Conservation (phyloP, 2,113 vertebrate species). For the Carollia perspicillata region DNA sequence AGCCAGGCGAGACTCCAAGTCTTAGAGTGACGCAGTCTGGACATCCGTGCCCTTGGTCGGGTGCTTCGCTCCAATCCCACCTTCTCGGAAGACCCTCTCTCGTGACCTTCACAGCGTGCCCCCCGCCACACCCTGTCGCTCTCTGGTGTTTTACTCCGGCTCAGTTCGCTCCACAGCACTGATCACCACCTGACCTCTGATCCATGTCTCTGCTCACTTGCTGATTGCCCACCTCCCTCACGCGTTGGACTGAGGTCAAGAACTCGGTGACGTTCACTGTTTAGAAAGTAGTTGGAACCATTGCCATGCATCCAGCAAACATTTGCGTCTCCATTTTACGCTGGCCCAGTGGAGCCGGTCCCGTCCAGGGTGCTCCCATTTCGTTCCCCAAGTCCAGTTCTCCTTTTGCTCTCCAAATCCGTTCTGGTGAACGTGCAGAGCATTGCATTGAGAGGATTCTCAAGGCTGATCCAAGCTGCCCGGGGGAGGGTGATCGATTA, state of each 20-base stretch:
- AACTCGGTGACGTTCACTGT: constrained; percentile 45
- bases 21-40: background rate
- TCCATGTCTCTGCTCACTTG: constrained; percentile 33
- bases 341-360: background rate
- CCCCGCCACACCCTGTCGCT: background rate
- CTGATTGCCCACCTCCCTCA: constrained; percentile 29
- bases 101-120: background rate
- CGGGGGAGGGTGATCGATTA: background rate
- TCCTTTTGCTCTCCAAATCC: background rate
- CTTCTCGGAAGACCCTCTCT: background rate
- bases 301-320: background rate
- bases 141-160: background rate
- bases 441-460: background rate
- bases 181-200: background rate
- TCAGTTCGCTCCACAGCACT: background rate
- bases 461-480: background rate
- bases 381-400: background rate
- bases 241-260: constrained; percentile 49
- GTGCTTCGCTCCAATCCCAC: background rate
- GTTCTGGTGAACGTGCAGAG: background rate
- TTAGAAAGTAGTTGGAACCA: constrained; percentile 26
- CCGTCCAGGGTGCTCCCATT: background rate
- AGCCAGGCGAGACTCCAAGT: background rate
- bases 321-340: background rate
- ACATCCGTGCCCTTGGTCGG: background rate